A percentile compares a stretch with the other conserved stretches of the same genome.
phyloP scores from a whole-genome alignment of 2,888 invertebrate species.

The Oxystoma pomonae region DNA sequence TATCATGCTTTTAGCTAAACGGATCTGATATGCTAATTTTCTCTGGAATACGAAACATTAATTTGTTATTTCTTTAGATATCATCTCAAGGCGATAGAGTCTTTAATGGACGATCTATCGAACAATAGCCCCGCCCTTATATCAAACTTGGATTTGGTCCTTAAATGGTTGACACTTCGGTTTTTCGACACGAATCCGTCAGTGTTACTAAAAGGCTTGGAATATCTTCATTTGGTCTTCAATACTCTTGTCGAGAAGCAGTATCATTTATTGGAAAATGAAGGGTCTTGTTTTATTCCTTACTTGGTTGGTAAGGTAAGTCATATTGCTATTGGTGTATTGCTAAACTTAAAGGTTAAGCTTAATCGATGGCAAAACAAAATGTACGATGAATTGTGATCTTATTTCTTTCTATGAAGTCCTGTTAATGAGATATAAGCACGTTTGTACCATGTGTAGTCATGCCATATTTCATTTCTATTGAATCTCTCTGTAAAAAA shows the following conservation, averaged over 20 bases:
- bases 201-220: conserved; percentile 91
- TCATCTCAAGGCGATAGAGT: conserved; percentile 93
- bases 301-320: conserved; percentile 89
- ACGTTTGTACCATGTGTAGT: no score
- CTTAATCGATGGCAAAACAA: no score
- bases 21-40: no score
- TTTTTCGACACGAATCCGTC: conserved; percentile 99
- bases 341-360: no score
- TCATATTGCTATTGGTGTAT: no score
- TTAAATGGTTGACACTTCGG: conserved; percentile 94
- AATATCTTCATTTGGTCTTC: conserved; percentile 84
- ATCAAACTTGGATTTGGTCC: conserved; percentile 88
- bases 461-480: no score
- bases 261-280: conserved; percentile 85
- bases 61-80: conserved; percentile 57
- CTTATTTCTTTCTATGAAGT: no score
- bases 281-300: conserved; percentile 91
- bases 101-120: conserved; percentile 76
- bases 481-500: no score
- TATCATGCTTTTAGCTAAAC: no score
- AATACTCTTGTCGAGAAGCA: conserved; percentile 71
- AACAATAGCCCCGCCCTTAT: conserved; percentile 77
- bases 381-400: no score
- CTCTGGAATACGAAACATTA: no score
- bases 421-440: no score